Evolutionary conservation across 1,140 invertebrate genomes (phyloP), one percentile per base, ranked within the genome.

Genomic region (Halictus rubicundus): DNA sequence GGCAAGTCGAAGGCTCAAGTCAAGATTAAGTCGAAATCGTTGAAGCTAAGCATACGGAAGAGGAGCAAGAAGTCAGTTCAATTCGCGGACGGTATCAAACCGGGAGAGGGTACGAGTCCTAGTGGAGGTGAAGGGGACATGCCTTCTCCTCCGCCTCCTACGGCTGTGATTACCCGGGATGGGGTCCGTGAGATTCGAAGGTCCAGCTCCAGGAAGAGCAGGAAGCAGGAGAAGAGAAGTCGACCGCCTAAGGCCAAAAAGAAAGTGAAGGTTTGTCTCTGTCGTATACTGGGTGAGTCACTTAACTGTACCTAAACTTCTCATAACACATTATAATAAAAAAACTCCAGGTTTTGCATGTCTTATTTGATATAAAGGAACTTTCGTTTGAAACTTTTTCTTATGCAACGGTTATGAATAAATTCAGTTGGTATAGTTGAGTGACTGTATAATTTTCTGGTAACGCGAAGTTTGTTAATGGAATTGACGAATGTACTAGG

Each of bases 71-170:
- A 95, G 82, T 91, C 88, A 14, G 95, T 96, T 0, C 94, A 94
- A 85, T 96, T 96, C 86, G 95, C 95, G 7, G 95, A 95, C 90
- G 95, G 95, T 32, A 91, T 95, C 25, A 91, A 93, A 75, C 95
- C 95, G n/a, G 95, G 95, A 0, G 94, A 95, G 82, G 95, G 95
- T 0, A 95, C 95, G 1, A 95, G 94, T 80, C 94, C 94, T 0
- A 95, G 94, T 46, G 95, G 94, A 16, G 94, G 94, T 4, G 95
- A 96, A 85, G 92, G 92, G 2, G 95, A 95, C 69, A 93, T 95
- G 86, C 93, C 94, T 10, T 95, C 95, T 3, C 95, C 95, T 21
- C 95, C 95, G n/a, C 95, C 95, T 23, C 93, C 94, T 0, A 82
- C 87, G 5, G 71, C 87, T 25, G 85, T 89, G 69, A 68, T 89